Evolutionary conservation across 2,888 invertebrate species (phyloP).

Genomic region (Aleiodes alternator): DNA sequence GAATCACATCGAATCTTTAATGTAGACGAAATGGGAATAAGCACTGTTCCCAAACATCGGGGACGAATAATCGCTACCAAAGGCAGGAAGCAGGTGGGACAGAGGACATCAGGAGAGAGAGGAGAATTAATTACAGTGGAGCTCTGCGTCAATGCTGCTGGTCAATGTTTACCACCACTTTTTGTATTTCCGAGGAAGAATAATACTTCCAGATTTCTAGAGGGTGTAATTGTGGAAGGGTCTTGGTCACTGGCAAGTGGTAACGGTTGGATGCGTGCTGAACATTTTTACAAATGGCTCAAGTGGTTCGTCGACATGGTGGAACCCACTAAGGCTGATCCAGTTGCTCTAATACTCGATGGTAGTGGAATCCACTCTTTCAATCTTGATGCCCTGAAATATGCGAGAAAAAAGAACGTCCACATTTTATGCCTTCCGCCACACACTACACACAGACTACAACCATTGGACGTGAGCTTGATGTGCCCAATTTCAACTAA

Average conservation of each 20-base stretch:
- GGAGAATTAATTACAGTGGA: no score
- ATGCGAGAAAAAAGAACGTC: not conserved
- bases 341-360: not conserved
- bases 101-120: not conserved
- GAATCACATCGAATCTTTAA: slow-evolving; percentile 1
- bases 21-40: not conserved
- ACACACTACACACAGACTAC: not conserved
- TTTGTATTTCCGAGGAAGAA: not conserved
- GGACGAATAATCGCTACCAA: not conserved
- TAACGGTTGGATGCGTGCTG: no score
- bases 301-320: no score
- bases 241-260: no score
- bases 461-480: not conserved
- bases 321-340: not conserved
- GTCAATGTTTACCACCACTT: not conserved
- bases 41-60: not conserved
- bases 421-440: not conserved
- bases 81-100: not conserved
- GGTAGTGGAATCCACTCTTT: not conserved
- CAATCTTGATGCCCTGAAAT: not conserved
- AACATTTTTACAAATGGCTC: no score
- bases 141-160: no score
- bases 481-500: no score
- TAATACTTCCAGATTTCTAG: not conserved
- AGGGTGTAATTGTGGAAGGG: no score